Percentiles rank a stretch among this genome's conserved stretches.
Evolutionary conservation across 2,113 vertebrate genomes (phyloP).

Genomic region (Thinocorus orbignyianus): DNA sequence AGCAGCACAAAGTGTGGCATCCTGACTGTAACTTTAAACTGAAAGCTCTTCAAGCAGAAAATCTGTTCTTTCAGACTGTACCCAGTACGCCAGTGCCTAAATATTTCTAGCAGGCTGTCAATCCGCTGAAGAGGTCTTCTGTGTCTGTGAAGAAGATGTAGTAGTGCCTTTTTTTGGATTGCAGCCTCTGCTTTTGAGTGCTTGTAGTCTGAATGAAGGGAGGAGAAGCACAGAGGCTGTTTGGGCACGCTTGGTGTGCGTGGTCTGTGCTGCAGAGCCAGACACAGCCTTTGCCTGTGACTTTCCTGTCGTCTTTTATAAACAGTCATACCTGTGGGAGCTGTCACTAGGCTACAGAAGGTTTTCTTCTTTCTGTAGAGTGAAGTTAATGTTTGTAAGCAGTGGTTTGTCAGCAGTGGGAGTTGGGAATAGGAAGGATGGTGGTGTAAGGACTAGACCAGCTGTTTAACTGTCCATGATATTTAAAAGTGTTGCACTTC

Average conservation of each 20-base stretch:
- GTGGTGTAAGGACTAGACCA: neutral
- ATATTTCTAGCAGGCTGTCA: neutral
- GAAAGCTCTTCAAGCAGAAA: neutral
- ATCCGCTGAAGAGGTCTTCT: neutral
- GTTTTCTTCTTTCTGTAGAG: neutral
- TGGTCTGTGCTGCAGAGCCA: accelerated
- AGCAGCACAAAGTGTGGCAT: neutral
- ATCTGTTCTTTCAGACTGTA: neutral
- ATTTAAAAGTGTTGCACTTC: neutral
- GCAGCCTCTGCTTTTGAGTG: neutral
- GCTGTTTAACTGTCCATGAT: neutral
- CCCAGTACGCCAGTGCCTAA: neutral
- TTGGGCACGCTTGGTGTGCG: neutral
- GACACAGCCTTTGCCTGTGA: neutral
- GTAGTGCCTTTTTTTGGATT: neutral
- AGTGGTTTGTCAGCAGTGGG: neutral
- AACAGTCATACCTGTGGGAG: neutral
- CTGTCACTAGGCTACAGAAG: neutral
- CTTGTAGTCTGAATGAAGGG: neutral
- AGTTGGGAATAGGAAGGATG: neutral
- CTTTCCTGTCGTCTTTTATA: neutral
- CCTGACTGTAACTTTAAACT: neutral
- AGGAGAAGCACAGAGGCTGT: neutral
- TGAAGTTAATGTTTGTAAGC: neutral
- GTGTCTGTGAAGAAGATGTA: neutral